Evolutionary conservation across 2,113 vertebrate species (phyloP).

Genomic region (Apodemus sylvaticus): DNA sequence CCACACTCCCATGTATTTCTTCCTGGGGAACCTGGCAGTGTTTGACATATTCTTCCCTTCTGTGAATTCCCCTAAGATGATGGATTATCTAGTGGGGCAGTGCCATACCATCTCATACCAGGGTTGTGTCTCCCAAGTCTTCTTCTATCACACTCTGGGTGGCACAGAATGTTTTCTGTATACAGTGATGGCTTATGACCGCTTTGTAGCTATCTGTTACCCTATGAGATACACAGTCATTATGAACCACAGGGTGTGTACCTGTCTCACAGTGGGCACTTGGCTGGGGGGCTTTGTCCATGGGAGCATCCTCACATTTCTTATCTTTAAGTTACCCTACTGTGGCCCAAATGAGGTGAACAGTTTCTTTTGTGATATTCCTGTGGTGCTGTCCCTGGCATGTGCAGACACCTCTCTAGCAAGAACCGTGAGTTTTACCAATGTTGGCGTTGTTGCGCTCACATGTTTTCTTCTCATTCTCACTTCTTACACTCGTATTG

Average conservation of each 20-base stretch:
- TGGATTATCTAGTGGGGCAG: conserved; percentile 72
- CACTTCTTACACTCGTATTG: conserved; percentile 61
- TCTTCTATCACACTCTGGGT: conserved; percentile 76
- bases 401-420: conserved; percentile 55
- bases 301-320: conserved; percentile 47
- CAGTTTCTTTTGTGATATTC: conserved; percentile 73
- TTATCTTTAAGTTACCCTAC: conserved; percentile 60
- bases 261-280: conserved; percentile 40
- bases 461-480: conserved; percentile 45
- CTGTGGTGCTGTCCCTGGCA: conserved; percentile 59
- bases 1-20: conserved; percentile 84
- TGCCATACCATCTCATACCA: conserved; percentile 74
- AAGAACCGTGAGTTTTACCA: conserved; percentile 21
- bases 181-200: conserved; percentile 84
- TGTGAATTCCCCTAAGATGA: conserved; percentile 83
- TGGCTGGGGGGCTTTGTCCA: conserved; percentile 72
- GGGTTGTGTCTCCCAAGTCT: conserved; percentile 82
- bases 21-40: conserved; percentile 83
- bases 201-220: conserved; percentile 17
- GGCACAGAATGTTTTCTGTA: conserved; percentile 77
- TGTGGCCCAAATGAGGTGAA: conserved; percentile 61
- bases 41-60: conserved; percentile 83
- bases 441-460: not conserved
- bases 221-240: conserved; percentile 28
- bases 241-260: conserved; percentile 72